These are phyloP conservation scores for Merops nubicus DNA, from an alignment of 2,113 vertebrate genomes.

Conservation along the genomic window DNA sequence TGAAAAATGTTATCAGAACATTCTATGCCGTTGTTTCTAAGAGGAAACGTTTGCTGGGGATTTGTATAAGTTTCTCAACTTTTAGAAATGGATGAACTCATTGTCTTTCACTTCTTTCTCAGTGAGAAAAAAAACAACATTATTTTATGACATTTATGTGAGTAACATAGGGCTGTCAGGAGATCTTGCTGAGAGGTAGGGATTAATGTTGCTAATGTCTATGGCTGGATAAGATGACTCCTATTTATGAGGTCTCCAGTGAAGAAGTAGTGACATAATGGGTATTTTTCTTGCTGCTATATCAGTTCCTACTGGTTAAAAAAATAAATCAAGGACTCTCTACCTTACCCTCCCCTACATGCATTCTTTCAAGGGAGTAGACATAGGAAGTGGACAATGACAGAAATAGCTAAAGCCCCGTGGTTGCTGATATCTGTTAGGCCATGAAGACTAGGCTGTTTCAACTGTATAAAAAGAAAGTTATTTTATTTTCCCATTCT, in stretches of 20 bases:
- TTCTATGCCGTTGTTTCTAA: background rate
- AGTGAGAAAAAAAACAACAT: fast-evolving
- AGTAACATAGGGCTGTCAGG: too few species aligned
- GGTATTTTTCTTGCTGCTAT: background rate
- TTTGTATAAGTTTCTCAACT: background rate
- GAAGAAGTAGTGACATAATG: background rate
- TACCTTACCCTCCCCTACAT: too few species aligned
- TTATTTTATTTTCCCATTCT: background rate
- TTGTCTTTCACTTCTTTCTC: background rate
- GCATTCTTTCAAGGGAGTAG: background rate
- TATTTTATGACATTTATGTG: background rate
- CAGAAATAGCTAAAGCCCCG: background rate
- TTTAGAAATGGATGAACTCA: too few species aligned
- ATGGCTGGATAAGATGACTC: background rate
- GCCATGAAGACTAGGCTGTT: background rate
- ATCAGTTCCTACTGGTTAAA: background rate
- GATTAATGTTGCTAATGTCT: background rate
- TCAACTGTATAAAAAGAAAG: background rate
- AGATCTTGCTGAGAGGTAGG: background rate
- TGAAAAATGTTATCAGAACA: background rate
- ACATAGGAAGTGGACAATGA: background rate
- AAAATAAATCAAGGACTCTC: background rate
- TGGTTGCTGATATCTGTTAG: background rate
- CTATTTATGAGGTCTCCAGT: background rate
- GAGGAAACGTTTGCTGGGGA: background rate